Conservation (phyloP, 37 sponge, comb jelly and placozoan genomes). For the Dysidea cf. avara region DNA sequence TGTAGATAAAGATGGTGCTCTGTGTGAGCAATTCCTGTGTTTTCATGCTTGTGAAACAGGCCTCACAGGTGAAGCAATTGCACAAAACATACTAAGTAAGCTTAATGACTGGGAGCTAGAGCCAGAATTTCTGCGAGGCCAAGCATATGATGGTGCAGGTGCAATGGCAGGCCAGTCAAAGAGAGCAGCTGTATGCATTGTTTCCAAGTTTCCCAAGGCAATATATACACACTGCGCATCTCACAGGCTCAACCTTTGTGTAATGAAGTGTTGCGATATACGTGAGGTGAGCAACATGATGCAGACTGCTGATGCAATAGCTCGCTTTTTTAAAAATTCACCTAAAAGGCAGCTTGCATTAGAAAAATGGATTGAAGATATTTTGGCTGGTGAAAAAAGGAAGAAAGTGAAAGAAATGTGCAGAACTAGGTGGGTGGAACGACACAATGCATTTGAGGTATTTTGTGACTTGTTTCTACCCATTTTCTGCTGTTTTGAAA, state of each 20-base stretch:
- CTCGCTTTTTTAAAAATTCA: conserved; percentile 34
- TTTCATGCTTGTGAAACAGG: conserved; percentile 28
- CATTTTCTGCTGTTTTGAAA: no score
- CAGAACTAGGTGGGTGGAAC: conserved; percentile 27
- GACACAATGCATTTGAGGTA: no score
- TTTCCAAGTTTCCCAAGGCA: conserved; percentile 21
- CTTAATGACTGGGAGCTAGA: conserved; percentile 30
- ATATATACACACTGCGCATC: no score
- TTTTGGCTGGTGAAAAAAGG: no score
- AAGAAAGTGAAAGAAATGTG: conserved; percentile 19
- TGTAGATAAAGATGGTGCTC: conserved; percentile 18
- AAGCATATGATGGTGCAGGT: conserved; percentile 67
- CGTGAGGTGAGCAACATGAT: conserved; percentile 22
- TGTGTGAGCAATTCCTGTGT: conserved; percentile 12
- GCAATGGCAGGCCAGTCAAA: conserved; percentile 43
- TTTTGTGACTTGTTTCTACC: no score
- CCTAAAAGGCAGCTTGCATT: conserved; percentile 40
- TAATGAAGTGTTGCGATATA: conserved; percentile 3
- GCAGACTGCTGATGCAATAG: no score
- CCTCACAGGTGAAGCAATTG: conserved; percentile 42
- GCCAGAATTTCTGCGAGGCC: background rate
- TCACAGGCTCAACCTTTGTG: no score
- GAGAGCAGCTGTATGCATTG: conserved; percentile 37
- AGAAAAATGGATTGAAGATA: conserved; percentile 23
- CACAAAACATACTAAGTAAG: conserved; percentile 12